Base-by-base conservation (phyloP, 1,140 invertebrate species). In the Nasonia giraulti region DNA sequence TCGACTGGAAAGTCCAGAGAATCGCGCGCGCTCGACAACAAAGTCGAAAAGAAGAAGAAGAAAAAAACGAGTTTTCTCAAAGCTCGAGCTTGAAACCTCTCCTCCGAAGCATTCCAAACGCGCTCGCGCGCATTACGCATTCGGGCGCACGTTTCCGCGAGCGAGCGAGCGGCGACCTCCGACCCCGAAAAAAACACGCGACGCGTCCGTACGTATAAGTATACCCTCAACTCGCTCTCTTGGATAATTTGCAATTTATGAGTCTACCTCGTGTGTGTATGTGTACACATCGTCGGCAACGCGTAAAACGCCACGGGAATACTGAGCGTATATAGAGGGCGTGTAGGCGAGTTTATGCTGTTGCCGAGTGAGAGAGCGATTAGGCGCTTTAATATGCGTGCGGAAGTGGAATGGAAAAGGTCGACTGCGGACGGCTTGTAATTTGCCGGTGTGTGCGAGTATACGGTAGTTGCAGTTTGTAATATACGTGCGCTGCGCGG, bases 161-260 rank as follows among this genome's bases (percentile, higher is more conserved):
- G 33, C 33, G 27, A 27, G 27, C 27, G 33, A 37, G 55, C 55
- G 55, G 55, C 17, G 55, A 20, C 55, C 55, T 62, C 55, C 20
- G 55, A 62, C 55, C 55, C 55, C 17, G 14, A 50, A 50, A 50
- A 50, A 50, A 50, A 50, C 5, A 62, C 55, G 17, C 55, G 55
- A 62, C 55, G 17, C 20, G 55, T 62, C 20, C 55, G 40, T 44
- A 44, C 10, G 10, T 7, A 62, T 20, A 17, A 0, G 8, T 7
- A 62, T 20, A 17, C 47, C 55, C 17, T 6, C 17, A 62, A 17
- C 55, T 62, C 20, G 55, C 20, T 62, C 55, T 62, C 55, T n/a
- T 62, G 55, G 55, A 62, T 62, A n/a, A 62, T 62, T 62, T 62
- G 55, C 17, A 62, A 62, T 62, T 62, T 62, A 62, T 62, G 55